Evolutionary conservation across 2,888 invertebrate species (phyloP).

Genomic region (Euplexia lucipara): DNA sequence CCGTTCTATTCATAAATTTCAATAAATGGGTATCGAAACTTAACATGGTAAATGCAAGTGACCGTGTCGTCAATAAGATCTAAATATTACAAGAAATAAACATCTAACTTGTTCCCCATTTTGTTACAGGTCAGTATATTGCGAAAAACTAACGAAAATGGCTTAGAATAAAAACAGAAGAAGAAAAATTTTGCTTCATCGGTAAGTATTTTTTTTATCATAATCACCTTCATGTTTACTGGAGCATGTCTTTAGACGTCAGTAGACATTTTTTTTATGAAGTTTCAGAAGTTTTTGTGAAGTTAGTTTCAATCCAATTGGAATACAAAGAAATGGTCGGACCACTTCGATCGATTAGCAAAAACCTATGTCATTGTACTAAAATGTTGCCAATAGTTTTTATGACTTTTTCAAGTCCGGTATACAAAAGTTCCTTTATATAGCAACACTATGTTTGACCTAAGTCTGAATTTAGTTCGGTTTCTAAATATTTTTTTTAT

Average conservation of each 20-base stretch:
- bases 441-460: constrained; percentile 29
- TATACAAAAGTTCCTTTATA: constrained; percentile 22
- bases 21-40: too few species aligned
- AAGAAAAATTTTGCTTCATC: constrained; percentile 43
- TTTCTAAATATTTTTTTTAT: constrained; percentile 20
- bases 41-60: neutral
- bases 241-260: constrained; percentile 58
- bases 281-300: constrained; percentile 60
- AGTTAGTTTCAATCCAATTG: constrained; percentile 57
- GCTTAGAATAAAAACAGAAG: constrained; percentile 28
- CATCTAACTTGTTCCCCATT: constrained; percentile 33
- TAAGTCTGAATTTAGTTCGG: constrained; percentile 28
- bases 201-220: constrained; percentile 67
- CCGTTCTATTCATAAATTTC: too few species aligned
- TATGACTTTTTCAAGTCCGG: constrained; percentile 51
- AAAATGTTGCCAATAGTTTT: constrained; percentile 51
- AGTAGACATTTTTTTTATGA: constrained; percentile 60
- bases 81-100: constrained; percentile 13
- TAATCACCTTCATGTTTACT: constrained; percentile 56
- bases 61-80: neutral
- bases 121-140: constrained; percentile 71
- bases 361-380: constrained; percentile 67
- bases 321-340: constrained; percentile 61
- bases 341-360: constrained; percentile 61
- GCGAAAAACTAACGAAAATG: constrained; percentile 52